phyloP scores from a whole-genome alignment of 2,113 vertebrate species.

The Rynchops niger region DNA sequence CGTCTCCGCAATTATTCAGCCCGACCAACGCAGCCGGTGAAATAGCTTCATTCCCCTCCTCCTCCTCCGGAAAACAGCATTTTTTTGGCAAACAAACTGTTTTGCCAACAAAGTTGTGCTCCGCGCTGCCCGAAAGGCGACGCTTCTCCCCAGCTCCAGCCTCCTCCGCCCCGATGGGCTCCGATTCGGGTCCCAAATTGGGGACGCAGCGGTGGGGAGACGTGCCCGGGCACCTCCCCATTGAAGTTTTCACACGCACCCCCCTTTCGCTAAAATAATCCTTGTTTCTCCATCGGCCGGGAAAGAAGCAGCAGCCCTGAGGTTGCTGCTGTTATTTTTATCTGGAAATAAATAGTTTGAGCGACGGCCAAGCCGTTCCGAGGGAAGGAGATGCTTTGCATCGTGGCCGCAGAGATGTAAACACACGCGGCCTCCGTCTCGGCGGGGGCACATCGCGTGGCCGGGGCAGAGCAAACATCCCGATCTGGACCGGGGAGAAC shows the following conservation, averaged over 20 bases:
- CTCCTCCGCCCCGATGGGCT: not conserved
- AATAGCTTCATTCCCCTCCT: not conserved
- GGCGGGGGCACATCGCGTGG: accelerated
- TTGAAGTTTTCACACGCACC: accelerated
- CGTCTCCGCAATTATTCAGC: not conserved
- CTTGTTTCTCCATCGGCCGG: not conserved
- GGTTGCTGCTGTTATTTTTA: slow-evolving; percentile 50
- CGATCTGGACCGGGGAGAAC: accelerated
- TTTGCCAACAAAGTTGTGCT: slow-evolving; percentile 54
- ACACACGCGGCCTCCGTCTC: not conserved
- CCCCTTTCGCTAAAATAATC: not conserved
- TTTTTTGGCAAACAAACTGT: slow-evolving; percentile 43
- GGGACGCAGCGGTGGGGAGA: not conserved
- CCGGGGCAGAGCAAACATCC: not conserved
- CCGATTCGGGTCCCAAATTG: accelerated
- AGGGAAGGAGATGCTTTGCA: not conserved
- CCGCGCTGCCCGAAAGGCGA: not conserved
- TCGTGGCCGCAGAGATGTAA: not conserved
- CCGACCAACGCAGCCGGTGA: not conserved
- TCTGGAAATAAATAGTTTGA: slow-evolving; percentile 30
- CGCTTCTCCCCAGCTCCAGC: not conserved
- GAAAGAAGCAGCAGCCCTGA: not conserved
- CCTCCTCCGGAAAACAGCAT: not conserved
- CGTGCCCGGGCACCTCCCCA: accelerated
- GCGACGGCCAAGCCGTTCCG: not conserved